Conservation (phyloP, 2,888 invertebrate genomes). For the Heteropelma amictum region DNA sequence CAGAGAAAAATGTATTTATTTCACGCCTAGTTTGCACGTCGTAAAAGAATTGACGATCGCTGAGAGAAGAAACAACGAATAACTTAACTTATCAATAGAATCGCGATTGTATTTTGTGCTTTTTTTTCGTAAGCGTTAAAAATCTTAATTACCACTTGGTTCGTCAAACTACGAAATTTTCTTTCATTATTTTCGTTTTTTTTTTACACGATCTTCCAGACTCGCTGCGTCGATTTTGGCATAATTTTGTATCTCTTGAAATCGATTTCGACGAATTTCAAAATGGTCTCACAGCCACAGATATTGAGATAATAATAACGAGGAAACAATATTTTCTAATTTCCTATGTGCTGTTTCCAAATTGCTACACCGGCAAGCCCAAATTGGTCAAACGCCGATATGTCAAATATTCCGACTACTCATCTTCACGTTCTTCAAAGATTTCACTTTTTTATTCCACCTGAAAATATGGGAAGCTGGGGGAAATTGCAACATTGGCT, state of each 20-base stretch:
- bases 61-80: no score
- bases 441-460: neutral
- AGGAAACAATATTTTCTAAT: neutral
- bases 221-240: neutral
- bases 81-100: neutral
- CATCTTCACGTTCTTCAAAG: neutral
- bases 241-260: neutral
- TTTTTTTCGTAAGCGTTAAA: neutral
- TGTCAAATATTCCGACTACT: neutral
- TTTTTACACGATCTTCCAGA: neutral
- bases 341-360: neutral
- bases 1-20: no score
- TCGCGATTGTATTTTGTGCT: slow-evolving; percentile 7
- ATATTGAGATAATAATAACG: neutral
- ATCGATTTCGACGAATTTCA: slow-evolving; percentile 19
- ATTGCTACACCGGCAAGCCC: neutral
- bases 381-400: neutral
- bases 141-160: neutral
- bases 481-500: no score
- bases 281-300: slow-evolving; percentile 20
- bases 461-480: no score
- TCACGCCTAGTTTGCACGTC: no score
- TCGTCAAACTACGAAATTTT: neutral
- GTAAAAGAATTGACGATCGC: no score
- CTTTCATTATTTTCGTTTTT: neutral